Evolutionary conservation across 2,888 invertebrate genomes (phyloP).

Genomic region (Lasioglossum morio): DNA sequence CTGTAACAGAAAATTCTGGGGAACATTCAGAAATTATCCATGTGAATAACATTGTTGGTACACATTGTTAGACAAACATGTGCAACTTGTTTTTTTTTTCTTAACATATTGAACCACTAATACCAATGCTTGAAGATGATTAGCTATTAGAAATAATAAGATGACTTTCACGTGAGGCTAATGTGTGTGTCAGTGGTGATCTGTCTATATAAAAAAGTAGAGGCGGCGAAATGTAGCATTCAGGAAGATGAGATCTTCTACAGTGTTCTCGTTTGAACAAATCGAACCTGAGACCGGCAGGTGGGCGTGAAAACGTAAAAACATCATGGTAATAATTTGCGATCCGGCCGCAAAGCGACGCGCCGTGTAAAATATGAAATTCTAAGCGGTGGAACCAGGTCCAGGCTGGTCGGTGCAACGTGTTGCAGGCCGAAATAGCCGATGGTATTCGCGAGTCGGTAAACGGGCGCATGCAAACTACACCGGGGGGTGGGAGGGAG

Average conservation of each 20-base stretch:
- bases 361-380: slow-evolving; percentile 57
- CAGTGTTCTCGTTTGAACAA: background rate
- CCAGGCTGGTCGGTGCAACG: slow-evolving; percentile 41
- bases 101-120: background rate
- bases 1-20: background rate
- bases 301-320: background rate
- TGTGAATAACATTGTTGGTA: background rate
- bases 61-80: background rate
- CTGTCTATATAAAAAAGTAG: background rate
- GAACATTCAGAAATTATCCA: background rate
- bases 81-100: background rate
- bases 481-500: background rate
- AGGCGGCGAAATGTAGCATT: background rate
- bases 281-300: background rate
- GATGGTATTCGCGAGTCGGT: slow-evolving; percentile 20
- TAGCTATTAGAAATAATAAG: background rate
- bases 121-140: background rate
- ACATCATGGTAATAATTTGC: slow-evolving; percentile 40
- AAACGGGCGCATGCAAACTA: slow-evolving; percentile 40
- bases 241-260: background rate
- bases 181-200: background rate
- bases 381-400: slow-evolving; percentile 38
- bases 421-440: slow-evolving; percentile 33
- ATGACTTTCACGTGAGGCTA: background rate
- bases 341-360: slow-evolving; percentile 25